These are phyloP conservation scores for Sinhomidia bicolor DNA, from an alignment of 2,888 invertebrate species.

Conservation along the genomic window DNA sequence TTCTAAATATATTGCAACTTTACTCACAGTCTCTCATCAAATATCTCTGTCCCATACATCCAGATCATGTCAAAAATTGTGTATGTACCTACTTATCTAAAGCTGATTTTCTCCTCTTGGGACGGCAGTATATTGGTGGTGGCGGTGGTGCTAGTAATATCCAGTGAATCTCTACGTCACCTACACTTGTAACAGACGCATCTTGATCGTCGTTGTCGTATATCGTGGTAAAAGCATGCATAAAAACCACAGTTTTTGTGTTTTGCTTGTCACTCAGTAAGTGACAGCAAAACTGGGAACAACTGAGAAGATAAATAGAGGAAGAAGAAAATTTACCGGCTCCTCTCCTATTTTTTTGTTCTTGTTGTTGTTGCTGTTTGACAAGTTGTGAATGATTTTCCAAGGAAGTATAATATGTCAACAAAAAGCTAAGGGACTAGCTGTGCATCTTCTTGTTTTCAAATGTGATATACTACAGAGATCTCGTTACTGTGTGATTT, in stretches of 20 bases:
- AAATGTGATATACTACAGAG: neutral
- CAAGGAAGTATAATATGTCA: neutral
- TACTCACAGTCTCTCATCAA: too few relatives aligned
- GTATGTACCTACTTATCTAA: neutral
- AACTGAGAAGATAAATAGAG: slow-evolving; percentile 14
- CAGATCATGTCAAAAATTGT: neutral
- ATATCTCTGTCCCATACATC: neutral
- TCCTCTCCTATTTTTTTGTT: too few relatives aligned
- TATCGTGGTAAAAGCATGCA: neutral
- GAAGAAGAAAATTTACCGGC: neutral
- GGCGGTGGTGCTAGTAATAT: neutral
- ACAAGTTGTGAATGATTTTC: neutral
- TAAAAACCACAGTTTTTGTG: slow-evolving; percentile 54
- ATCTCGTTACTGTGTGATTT: neutral
- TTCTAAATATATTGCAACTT: neutral
- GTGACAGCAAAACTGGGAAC: slow-evolving; percentile 69
- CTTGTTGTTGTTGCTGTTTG: neutral
- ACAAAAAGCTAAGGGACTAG: neutral
- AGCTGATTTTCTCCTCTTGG: neutral
- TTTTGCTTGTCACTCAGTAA: slow-evolving; percentile 67
- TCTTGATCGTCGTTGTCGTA: too few relatives aligned
- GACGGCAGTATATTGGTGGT: neutral
- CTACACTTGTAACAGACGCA: slow-evolving; percentile 8
- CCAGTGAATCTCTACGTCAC: slow-evolving; percentile 18
- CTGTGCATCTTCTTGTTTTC: neutral